Percentiles rank a stretch among this genome's conserved stretches.
These are phyloP conservation scores for Aproaerema taeniolella DNA, from an alignment of 2,888 invertebrate species.

Conservation along the genomic window DNA sequence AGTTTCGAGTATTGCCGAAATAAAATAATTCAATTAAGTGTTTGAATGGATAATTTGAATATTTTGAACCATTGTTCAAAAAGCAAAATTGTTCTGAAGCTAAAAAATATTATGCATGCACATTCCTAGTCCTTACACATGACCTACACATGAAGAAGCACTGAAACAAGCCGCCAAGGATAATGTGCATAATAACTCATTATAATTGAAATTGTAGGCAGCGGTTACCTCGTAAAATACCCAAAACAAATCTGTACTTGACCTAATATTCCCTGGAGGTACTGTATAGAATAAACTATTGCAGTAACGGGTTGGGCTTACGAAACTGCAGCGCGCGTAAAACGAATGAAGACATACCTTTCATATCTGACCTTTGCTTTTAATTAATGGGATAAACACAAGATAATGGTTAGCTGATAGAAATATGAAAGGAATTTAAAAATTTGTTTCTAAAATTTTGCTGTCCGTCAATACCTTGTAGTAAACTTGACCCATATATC, in stretches of 20 bases:
- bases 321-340: constrained; percentile 12
- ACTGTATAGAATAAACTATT: constrained; percentile 19
- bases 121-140: too few relatives aligned
- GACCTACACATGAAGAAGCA: too few relatives aligned
- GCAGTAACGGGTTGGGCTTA: constrained; percentile 12
- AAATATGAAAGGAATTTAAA: constrained; percentile 12
- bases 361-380: neutral
- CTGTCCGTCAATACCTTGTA: constrained; percentile 20
- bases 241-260: constrained; percentile 27
- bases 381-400: constrained; percentile 8
- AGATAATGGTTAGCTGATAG: neutral
- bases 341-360: neutral
- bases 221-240: constrained; percentile 8
- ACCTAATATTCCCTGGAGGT: constrained; percentile 25
- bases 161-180: too few relatives aligned
- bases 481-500: constrained; percentile 61
- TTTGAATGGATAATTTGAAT: too few relatives aligned
- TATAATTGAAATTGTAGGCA: too few relatives aligned
- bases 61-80: too few relatives aligned
- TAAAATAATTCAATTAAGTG: too few relatives aligned
- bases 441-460: constrained; percentile 12
- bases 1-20: too few relatives aligned
- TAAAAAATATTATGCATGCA: too few relatives aligned
- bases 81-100: too few relatives aligned
- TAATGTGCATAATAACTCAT: too few relatives aligned